Base-by-base conservation (phyloP, 2,113 vertebrate genomes). In the Oenanthe melanoleuca region DNA sequence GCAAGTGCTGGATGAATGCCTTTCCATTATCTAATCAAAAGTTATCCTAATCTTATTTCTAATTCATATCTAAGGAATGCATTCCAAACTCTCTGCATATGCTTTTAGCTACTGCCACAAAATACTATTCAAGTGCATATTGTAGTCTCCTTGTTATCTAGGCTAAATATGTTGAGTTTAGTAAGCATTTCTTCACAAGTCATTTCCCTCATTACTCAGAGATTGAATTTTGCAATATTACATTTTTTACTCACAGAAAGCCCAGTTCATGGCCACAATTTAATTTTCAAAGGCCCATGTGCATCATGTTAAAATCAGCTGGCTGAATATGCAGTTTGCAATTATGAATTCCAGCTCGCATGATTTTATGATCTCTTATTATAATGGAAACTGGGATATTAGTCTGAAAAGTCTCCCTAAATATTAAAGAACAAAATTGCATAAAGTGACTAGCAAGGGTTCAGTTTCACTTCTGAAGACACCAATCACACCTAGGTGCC, bases 11-110 rank as follows among this genome's bases (percentile, higher is more conserved):
- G 80, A 88, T 74, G n/a, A 34, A 53, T 79, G 85, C 37, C 60
- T 26, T 82, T 67, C 89, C 80, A 49, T 80, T 92, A 94, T 75
- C 94, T 96, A 88, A 92, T 92, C 82, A 80, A 83, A 94, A 92
- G 77, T 93, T 75, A 94, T 74, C 69, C 80, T 83, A 67, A 86
- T 90, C 88, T 90, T 71, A 61, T 92, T 96, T 96, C 83, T 67
- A 93, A 94, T 95, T 90, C 79, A 38, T 94, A 94, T 95, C 93
- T 93, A 83, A 96, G 86, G 94, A 96, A 96, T 93, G 93, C 69
- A 94, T 94, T 95, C 82, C 90, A 79, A 95, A 60, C 60, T 53
- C 56, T 81, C 57, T 86, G 57, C 72, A 78, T 78, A 81, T 74
- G 60, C 88, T 86, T 83, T 80, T 57, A 94, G 85, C 69, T 81